A percentile compares a stretch with the other conserved stretches of the same genome.
These are phyloP conservation scores for Vanessa atalanta DNA, from an alignment of 1,140 invertebrate species.

Conservation along the genomic window DNA sequence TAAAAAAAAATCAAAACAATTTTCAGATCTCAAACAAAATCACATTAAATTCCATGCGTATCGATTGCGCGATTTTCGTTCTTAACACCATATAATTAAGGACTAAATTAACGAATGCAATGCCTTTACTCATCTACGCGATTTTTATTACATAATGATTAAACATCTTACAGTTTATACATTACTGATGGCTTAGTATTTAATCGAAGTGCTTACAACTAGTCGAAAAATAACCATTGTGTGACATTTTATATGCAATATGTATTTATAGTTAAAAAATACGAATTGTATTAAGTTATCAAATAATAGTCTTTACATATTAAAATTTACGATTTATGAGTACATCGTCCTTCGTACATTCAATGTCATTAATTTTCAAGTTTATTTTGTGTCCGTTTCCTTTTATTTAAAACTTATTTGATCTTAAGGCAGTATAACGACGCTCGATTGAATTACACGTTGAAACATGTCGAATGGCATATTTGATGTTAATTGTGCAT, in stretches of 20 bases:
- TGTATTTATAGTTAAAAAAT: slow-evolving; percentile 28
- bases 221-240: slow-evolving; percentile 26
- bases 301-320: neutral
- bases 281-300: slow-evolving; percentile 1
- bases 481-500: too few species aligned
- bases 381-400: too few species aligned
- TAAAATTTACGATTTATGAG: neutral
- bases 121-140: neutral
- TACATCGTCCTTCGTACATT: neutral
- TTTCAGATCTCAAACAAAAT: neutral
- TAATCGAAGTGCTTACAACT: slow-evolving; percentile 16
- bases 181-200: neutral
- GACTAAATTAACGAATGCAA: neutral
- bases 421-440: too few species aligned
- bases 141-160: neutral
- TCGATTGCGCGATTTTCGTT: slow-evolving; percentile 4
- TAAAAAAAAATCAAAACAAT: neutral
- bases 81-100: neutral
- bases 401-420: too few species aligned
- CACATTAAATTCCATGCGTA: neutral
- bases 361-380: too few species aligned
- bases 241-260: slow-evolving; percentile 24
- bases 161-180: slow-evolving; percentile 13
- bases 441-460: too few species aligned
- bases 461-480: too few species aligned